Conservation (phyloP, 2,888 invertebrate genomes). For the Cerastoderma edule region DNA sequence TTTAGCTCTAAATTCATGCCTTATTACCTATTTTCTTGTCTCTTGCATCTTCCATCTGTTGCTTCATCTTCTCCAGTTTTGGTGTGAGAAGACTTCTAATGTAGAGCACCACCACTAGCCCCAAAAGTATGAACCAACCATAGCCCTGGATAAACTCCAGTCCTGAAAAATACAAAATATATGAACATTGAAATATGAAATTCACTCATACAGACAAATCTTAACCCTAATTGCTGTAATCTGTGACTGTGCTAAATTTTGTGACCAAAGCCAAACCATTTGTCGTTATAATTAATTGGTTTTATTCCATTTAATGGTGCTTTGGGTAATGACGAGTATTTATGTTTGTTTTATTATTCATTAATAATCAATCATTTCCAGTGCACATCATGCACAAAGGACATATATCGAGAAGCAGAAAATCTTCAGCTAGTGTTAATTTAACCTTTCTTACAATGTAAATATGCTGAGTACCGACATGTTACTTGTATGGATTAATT, state of each 20-base stretch:
- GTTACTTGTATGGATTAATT: too few species aligned
- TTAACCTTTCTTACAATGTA: too few species aligned
- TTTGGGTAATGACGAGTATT: too few species aligned
- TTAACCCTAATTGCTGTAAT: neutral
- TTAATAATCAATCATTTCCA: too few species aligned
- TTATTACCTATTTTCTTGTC: constrained; percentile 64
- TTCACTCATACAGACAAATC: neutral
- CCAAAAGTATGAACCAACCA: constrained; percentile 73
- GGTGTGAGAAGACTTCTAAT: constrained; percentile 65
- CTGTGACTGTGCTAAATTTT: neutral
- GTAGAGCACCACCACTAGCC: constrained; percentile 61
- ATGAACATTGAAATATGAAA: too few species aligned
- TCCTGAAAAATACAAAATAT: too few species aligned
- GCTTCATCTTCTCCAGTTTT: constrained; percentile 45
- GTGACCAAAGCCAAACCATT: neutral
- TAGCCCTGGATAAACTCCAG: constrained; percentile 66
- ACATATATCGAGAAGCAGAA: too few species aligned
- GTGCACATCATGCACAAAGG: too few species aligned
- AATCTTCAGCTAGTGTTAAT: too few species aligned
- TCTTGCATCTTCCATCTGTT: constrained; percentile 54
- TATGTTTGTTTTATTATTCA: too few species aligned
- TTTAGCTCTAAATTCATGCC: too few species aligned
- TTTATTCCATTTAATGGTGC: neutral
- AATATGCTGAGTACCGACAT: too few species aligned
- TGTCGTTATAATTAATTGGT: neutral